Conservation (phyloP, 2,797 vertebrate species). For the Acestrorhynchus altus region DNA sequence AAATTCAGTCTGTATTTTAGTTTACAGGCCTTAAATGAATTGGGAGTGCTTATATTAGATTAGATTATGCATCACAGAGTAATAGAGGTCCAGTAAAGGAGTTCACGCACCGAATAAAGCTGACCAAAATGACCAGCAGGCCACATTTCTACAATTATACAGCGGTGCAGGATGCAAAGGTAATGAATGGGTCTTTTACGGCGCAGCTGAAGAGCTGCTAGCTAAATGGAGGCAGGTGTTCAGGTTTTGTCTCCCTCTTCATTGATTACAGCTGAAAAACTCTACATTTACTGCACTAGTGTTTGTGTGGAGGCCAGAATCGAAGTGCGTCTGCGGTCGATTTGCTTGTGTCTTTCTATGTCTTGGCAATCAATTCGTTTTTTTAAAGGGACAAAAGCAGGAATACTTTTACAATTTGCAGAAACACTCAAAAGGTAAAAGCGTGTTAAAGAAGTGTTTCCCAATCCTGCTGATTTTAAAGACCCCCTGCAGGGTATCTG, state of each 20-base stretch:
- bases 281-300: not conserved
- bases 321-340: not conserved
- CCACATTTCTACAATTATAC: not conserved
- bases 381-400: not conserved
- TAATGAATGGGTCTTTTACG: not conserved
- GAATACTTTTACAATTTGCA: not conserved
- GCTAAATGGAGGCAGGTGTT: not conserved
- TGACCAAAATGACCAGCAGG: not conserved
- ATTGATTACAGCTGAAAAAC: conserved; percentile 9
- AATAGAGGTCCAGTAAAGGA: not conserved
- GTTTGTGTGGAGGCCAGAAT: not conserved
- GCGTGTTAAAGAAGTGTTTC: not conserved
- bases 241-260: not conserved
- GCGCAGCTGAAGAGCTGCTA: not conserved
- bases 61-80: not conserved
- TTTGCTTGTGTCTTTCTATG: not conserved
- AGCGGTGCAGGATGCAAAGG: not conserved
- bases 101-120: not conserved
- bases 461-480: not conserved
- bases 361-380: not conserved
- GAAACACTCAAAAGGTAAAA: not conserved
- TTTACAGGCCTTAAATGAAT: not conserved
- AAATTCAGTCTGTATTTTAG: not conserved
- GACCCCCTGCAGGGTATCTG: not conserved
- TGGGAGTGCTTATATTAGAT: not conserved